Evolutionary conservation across 2,113 vertebrate genomes (phyloP).

Genomic region (Elgaria multicarinata): DNA sequence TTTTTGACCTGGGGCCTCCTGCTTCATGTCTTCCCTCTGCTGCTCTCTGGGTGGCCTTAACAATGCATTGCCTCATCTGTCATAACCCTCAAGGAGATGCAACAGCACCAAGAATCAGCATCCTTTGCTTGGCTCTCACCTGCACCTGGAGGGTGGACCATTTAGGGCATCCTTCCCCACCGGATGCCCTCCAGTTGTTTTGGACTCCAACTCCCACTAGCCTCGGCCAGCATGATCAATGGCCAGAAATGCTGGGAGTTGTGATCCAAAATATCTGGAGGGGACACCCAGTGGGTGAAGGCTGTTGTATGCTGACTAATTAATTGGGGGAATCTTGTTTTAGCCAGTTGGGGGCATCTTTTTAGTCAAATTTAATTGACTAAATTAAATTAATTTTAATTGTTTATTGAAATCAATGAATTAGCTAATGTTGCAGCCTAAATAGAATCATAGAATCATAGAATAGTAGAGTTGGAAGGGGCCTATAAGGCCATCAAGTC

Average conservation of each 20-base stretch:
- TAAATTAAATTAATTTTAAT: not conserved
- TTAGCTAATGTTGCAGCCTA: not conserved
- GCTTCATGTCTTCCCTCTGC: not conserved
- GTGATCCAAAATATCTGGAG: not conserved
- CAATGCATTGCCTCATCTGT: too few species aligned
- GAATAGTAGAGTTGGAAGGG: too few species aligned
- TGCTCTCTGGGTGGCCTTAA: not conserved
- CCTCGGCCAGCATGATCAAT: not conserved
- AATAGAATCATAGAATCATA: too few species aligned
- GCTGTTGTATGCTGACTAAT: not conserved
- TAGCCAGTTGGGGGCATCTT: not conserved
- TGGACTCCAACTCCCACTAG: not conserved
- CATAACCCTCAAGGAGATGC: too few species aligned
- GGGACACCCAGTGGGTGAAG: too few species aligned
- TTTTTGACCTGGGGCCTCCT: slow-evolving; percentile 16
- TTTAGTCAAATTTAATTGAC: too few species aligned
- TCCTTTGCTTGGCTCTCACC: too few species aligned
- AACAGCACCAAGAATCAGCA: too few species aligned
- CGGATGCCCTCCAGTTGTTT: not conserved
- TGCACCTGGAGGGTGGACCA: too few species aligned
- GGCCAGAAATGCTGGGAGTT: not conserved
- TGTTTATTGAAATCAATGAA: not conserved
- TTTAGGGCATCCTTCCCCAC: not conserved
- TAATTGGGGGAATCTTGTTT: not conserved
- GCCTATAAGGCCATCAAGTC: too few species aligned